Evolutionary conservation across 2,113 vertebrate genomes (phyloP).

Genomic region (Xiphophorus hellerii): DNA sequence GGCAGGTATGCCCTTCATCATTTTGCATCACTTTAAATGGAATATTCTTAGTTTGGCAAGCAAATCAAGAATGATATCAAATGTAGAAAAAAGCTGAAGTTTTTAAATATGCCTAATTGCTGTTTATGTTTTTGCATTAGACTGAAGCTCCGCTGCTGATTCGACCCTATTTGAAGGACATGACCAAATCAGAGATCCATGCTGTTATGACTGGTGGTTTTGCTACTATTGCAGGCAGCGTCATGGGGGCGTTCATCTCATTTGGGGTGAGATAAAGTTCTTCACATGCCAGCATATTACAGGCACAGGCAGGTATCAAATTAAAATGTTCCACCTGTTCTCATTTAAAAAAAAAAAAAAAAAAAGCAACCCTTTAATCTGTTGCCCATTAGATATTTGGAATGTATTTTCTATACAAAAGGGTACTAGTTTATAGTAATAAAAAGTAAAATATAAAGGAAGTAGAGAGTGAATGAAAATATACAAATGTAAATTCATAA

Average conservation of each 20-base stretch:
- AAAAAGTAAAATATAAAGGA: background rate
- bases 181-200: slow-evolving; percentile 94
- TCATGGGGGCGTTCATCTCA: slow-evolving; percentile 94
- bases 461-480: background rate
- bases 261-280: slow-evolving; percentile 85
- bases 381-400: background rate
- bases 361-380: too few species aligned
- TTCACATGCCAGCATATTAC: slow-evolving; percentile 2
- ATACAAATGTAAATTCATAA: background rate
- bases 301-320: background rate
- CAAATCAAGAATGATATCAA: background rate
- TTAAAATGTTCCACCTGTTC: background rate
- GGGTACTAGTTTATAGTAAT: too few species aligned
- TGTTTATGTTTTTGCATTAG: slow-evolving; percentile 63
- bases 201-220: slow-evolving; percentile 94
- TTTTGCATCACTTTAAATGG: background rate
- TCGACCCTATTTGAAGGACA: slow-evolving; percentile 87
- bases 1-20: slow-evolving; percentile 83
- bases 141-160: slow-evolving; percentile 91
- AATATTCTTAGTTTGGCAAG: background rate
- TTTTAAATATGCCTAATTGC: background rate
- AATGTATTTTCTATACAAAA: background rate
- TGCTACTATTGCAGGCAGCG: slow-evolving; percentile 93
- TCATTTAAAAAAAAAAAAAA: background rate
- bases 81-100: rapidly evolving